A percentile compares a stretch with the other conserved stretches of the same genome.
These are phyloP conservation scores for Xiphorhynchus erythropygius DNA, from an alignment of 2,797 vertebrate species.

Conservation along the genomic window DNA sequence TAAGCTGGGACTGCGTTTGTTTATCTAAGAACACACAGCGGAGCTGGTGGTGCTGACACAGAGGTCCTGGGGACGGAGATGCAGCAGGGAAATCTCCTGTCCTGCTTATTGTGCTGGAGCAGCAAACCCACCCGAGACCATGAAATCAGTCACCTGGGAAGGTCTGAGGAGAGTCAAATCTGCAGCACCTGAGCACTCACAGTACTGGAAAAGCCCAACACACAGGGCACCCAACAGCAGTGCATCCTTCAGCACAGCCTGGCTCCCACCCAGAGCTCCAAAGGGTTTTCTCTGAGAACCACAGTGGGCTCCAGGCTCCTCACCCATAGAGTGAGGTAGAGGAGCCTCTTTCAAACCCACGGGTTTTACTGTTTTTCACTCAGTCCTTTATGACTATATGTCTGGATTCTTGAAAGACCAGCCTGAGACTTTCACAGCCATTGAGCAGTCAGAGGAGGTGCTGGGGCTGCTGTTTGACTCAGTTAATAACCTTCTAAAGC, in stretches of 20 bases:
- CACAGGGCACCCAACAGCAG: rapidly evolving
- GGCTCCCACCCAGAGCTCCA: not conserved
- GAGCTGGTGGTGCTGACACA: not conserved
- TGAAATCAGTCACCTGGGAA: rapidly evolving
- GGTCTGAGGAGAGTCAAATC: rapidly evolving
- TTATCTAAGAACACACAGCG: not conserved
- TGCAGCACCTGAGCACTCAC: rapidly evolving
- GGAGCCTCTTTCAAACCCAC: not conserved
- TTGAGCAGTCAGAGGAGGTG: not conserved
- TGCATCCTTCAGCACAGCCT: rapidly evolving
- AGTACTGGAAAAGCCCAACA: rapidly evolving
- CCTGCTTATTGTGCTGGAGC: not conserved
- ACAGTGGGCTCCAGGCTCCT: not conserved
- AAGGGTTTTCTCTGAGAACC: not conserved
- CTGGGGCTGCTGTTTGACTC: not conserved
- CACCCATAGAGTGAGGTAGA: not conserved
- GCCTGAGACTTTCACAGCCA: not conserved
- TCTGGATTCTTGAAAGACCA: not conserved
- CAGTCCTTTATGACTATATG: not conserved
- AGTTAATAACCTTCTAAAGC: not conserved
- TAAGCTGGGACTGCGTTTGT: not conserved
- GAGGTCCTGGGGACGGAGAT: not conserved
- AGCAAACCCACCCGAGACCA: rapidly evolving
- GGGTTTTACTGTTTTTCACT: not conserved
- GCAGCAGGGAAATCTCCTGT: not conserved